These are phyloP conservation scores for Formica selysi DNA, from an alignment of 1,140 invertebrate species.

Conservation along the genomic window DNA sequence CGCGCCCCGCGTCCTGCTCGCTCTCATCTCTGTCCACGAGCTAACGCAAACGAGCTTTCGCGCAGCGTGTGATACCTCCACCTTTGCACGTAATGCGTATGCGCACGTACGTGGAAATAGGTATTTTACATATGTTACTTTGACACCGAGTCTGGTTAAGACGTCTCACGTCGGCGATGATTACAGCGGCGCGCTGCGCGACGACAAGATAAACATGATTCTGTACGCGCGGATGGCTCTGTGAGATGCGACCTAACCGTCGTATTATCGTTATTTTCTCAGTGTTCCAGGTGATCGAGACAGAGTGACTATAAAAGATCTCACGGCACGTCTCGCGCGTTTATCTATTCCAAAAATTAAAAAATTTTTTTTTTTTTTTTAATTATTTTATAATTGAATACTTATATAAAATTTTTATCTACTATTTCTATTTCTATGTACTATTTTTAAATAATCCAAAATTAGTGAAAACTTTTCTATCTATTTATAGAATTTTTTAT, in stretches of 20 bases:
- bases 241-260: slow-evolving; percentile 42
- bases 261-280: slow-evolving; percentile 51
- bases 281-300: slow-evolving; percentile 29
- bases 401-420: neutral
- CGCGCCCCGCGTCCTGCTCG: slow-evolving; percentile 29
- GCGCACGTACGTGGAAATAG: slow-evolving; percentile 56
- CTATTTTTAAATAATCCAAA: neutral
- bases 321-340: neutral
- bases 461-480: neutral
- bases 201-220: slow-evolving; percentile 63
- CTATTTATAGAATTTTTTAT: neutral
- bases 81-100: slow-evolving; percentile 65
- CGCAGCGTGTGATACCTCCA: slow-evolving; percentile 60
- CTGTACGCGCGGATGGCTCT: slow-evolving; percentile 47
- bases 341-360: neutral
- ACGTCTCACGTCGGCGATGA: slow-evolving; percentile 72
- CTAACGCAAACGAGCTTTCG: slow-evolving; percentile 76
- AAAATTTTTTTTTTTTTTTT: neutral
- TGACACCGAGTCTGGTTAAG: slow-evolving; percentile 66
- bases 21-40: slow-evolving; percentile 57
- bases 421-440: too few species aligned
- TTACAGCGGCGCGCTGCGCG: slow-evolving; percentile 52
- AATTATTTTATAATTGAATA: slow-evolving; percentile 9
- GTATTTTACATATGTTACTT: slow-evolving; percentile 64
- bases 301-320: neutral